A percentile compares a stretch with the other conserved stretches of the same genome.
Conservation (phyloP, 2,797 vertebrate genomes). For the Scarus forsteni region DNA sequence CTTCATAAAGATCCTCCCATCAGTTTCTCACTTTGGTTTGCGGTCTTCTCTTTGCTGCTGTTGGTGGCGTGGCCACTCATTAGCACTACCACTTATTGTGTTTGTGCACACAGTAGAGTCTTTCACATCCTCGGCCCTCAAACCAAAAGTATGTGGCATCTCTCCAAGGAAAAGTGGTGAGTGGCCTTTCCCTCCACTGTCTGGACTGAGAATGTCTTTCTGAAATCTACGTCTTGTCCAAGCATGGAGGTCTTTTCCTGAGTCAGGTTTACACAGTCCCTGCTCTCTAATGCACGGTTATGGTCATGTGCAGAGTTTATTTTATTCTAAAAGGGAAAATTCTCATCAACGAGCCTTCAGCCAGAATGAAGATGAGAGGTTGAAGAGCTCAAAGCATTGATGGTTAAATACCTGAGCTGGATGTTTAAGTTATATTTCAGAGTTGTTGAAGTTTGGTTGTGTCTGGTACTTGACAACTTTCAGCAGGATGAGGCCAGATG, state of each 20-base stretch:
- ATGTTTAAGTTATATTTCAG: no score
- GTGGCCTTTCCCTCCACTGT: not conserved
- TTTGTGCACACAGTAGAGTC: slow-evolving; percentile 2
- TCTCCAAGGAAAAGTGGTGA: slow-evolving; percentile 15
- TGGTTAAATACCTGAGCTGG: no score
- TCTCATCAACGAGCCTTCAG: no score
- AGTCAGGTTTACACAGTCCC: no score
- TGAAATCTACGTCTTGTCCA: not conserved
- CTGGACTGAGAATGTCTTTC: not conserved
- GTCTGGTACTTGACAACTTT: no score
- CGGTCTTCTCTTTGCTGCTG: not conserved
- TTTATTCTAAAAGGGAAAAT: no score
- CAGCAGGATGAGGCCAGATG: no score
- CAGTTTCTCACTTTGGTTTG: slow-evolving; percentile 27
- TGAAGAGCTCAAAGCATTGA: no score
- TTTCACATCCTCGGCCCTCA: slow-evolving; percentile 1
- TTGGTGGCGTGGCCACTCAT: slow-evolving; percentile 25
- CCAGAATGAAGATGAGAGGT: no score
- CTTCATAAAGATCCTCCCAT: not conserved
- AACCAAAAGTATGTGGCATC: slow-evolving; percentile 1
- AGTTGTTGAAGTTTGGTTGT: no score
- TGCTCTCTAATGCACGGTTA: no score
- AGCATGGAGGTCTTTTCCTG: not conserved
- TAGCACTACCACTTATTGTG: slow-evolving; percentile 15
- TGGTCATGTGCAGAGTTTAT: no score